Base-by-base conservation (phyloP, 2,113 vertebrate species). In the Halcyon senegalensis region DNA sequence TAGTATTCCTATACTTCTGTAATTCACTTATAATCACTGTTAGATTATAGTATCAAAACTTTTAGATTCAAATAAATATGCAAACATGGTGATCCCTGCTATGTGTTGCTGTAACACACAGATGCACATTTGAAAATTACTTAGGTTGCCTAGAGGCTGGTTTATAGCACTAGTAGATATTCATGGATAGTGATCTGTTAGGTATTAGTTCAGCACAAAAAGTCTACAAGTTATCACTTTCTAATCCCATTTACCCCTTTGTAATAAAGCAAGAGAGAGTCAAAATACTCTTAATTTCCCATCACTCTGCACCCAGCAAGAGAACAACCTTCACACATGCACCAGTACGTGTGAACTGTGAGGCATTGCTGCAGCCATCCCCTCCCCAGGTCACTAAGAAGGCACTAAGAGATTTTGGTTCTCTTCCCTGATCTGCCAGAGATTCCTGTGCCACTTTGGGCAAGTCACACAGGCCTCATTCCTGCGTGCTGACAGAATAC, bases 271-370 rank as follows among this genome's bases (percentile, higher is more conserved):
- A 79, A 72, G 27, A 25, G 17, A 50, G 83, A 88, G 72, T 39
- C 19, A 75, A 85, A 85, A 82, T 8, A 15, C 11, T 27, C 9
- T 55, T 35, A 48, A 48, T 48, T 66, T 85, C 27, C 5, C 13
- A 37, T 37, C 14, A n/a, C 12, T 21, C 64, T 24, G 28, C 43
- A 35, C 13, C 9, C 73, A 72, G 43, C 4, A 6, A 25, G 16
- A 58, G 19, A 46, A 28, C 7, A 89, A 58, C 17, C 23, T 75
- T 72, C 72, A 50, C 48, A 56, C 18, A 35, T 9, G 12, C 39
- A 27, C 0, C 0, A 35, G 9, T 30, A 75, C 19, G 21, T 20
- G 25, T 24, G 33, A 19, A 12, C 33, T 39, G 13, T 16, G 37
- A 48, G 18, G 16, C 1, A 8, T 2, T 20, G 15, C 35, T 58